Conservation (phyloP, 2,888 invertebrate genomes). For the Caenorhabditis zanzibari region DNA sequence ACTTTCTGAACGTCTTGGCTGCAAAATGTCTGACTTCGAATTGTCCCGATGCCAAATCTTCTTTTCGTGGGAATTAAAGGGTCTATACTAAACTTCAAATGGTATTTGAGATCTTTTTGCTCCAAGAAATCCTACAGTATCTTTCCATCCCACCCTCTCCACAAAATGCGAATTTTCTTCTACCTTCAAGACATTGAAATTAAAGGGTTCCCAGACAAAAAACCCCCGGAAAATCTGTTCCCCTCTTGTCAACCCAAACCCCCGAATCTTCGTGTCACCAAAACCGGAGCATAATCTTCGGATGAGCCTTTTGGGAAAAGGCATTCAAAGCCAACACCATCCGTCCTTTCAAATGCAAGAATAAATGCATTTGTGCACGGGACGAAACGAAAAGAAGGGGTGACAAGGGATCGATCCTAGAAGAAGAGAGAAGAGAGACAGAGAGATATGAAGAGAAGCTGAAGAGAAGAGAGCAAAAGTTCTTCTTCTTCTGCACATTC, state of each 20-base stretch:
- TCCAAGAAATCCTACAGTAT: too few species aligned
- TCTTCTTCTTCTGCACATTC: conserved; percentile 10
- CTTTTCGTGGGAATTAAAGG: too few species aligned
- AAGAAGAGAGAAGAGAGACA: conserved; percentile 9
- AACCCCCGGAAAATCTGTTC: background rate
- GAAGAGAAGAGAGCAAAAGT: conserved; percentile 32
- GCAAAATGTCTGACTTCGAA: too few species aligned
- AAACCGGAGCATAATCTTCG: conserved; percentile 19
- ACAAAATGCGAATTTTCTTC: too few species aligned
- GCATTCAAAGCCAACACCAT: background rate
- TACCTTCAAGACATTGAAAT: background rate
- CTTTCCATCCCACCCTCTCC: too few species aligned
- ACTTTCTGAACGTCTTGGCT: too few species aligned
- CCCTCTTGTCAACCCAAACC: conserved; percentile 8
- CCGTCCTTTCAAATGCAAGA: conserved; percentile 51
- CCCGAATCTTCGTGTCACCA: conserved; percentile 26
- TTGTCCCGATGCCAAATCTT: too few species aligned
- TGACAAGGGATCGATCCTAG: conserved; percentile 43
- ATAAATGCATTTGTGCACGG: conserved; percentile 57
- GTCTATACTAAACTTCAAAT: too few species aligned
- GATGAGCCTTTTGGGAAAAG: conserved; percentile 49
- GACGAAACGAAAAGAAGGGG: background rate
- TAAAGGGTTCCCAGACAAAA: background rate
- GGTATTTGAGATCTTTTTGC: too few species aligned
- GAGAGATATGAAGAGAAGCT: conserved; percentile 9